phyloP scores from a whole-genome alignment of 2,797 vertebrate genomes.

The Bucorvus abyssinicus region DNA sequence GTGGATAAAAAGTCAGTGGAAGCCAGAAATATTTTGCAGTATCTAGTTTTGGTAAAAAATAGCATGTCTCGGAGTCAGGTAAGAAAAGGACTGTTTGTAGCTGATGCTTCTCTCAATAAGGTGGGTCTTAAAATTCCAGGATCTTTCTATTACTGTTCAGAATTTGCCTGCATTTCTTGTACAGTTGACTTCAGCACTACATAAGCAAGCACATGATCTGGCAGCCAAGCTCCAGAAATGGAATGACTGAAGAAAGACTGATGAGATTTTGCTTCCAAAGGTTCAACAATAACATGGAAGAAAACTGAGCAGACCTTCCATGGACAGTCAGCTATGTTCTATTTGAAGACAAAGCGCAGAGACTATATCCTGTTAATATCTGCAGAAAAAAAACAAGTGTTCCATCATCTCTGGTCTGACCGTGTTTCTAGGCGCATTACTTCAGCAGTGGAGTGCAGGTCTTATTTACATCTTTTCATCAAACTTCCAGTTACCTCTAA shows the following conservation, averaged over 20 bases:
- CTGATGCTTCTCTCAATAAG: neutral
- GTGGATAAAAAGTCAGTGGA: neutral
- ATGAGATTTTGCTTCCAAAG: neutral
- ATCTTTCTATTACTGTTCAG: neutral
- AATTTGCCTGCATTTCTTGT: neutral
- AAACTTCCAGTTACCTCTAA: neutral
- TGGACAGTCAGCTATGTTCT: neutral
- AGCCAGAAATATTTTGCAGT: neutral
- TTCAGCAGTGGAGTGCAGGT: neutral
- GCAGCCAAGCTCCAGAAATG: neutral
- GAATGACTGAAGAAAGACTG: neutral
- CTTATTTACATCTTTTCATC: neutral
- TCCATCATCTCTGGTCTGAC: neutral
- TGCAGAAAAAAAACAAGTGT: rapidly evolving
- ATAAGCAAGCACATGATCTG: neutral
- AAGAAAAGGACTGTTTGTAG: neutral
- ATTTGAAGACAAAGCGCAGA: neutral
- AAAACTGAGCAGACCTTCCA: neutral
- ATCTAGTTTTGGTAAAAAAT: neutral
- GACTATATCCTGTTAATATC: neutral
- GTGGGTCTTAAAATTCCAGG: neutral
- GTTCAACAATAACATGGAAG: neutral
- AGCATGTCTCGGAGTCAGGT: neutral
- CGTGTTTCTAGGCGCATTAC: neutral
- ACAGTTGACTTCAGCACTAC: neutral